Base-by-base conservation (phyloP, 2,113 vertebrate species). In the Picathartes gymnocephalus region DNA sequence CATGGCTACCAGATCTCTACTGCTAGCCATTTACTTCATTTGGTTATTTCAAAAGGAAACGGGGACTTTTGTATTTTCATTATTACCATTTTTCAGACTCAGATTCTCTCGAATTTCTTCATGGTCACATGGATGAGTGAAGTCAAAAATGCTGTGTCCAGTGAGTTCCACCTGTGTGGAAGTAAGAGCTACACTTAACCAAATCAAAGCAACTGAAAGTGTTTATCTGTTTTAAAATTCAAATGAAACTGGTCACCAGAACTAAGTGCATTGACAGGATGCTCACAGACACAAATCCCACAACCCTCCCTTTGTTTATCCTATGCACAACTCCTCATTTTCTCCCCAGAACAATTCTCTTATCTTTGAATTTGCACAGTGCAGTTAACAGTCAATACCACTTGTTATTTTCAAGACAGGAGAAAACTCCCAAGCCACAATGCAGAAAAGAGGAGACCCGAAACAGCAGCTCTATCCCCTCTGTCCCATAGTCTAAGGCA, bases 61-160 rank as follows among this genome's bases (percentile, higher is more conserved):
- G 62, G 39, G 6, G 17, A 69, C 45, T 76, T 35, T 30, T 35
- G 8, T 47, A 54, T 71, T 95, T 90, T 78, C 31, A 20, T 95
- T 64, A 82, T 95, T 98, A 98, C 99, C 99, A 93, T 97, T 97
- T 96, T 98, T 98, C 71, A 98, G 91, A 83, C 97, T 98, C 78
- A 99, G 98, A 96, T 99, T 99, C 91, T 98, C 98, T 95, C 98
- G 96, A 88, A 99, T 99, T 97, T 99, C 99, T 92, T 99, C 98
- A 4, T 99, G 99, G 96, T 99, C 99, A 94, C 99, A 99, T 37
- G 99, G 99, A 64, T 99, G 99, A 90, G 98, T 98, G 76, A 99
- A 99, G 94, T 99, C 99, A 94, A 99, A 99, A 96, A 99, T 98
- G 79, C 98, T 99, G 96, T 99, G 99, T 96, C 99, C 99, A 93